Evolutionary conservation across 1,140 invertebrate species (phyloP), one percentile per base, ranked within the genome.

Genomic region (Periplaneta americana): DNA sequence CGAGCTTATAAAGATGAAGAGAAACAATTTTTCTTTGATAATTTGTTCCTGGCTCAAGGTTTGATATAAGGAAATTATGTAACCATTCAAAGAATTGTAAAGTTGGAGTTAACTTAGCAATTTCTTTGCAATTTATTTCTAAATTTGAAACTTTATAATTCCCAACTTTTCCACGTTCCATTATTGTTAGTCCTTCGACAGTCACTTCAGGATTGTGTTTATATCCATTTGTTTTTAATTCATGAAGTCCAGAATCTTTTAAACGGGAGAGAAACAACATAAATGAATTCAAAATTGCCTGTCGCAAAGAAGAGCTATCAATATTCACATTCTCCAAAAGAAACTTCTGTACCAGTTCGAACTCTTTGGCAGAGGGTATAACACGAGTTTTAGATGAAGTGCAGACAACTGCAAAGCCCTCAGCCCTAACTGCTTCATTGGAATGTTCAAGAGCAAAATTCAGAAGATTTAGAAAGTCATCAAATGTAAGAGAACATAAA

Each of bases 21-120:
- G 87, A 89, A n/a, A 89, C 83, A 74, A 89, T 88, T 83, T 88
- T 89, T 35, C 91, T 83, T 84, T 92, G 91, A 84, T 91, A 92
- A 84, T 89, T 89, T n/a, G 88, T 88, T 34, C 89, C 90, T 74
- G 89, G 87, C 83, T 88, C 86, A 9, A 92, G 86, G 83, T 88
- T 90, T 39, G 87, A 84, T 66, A 90, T 83, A 17, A 91, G 84
- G 74, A 90, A 87, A 37, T 84, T 82, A 80, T 90, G 85, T n/a
- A 92, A 82, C 89, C 89, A 91, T 34, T 89, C 82, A n/a, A 89
- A 82, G 82, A 90, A 88, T n/a, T 84, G 78, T 22, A 57, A 80
- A 15, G 15, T 80, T 48, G 13, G 79, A 57, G 35, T 39, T 4
- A 80, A 18, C 22, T 28, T 6, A 80, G 34, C 2, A 22, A n/a